Conservation (phyloP, 1,140 invertebrate genomes). For the Zaprionus davidi region DNA sequence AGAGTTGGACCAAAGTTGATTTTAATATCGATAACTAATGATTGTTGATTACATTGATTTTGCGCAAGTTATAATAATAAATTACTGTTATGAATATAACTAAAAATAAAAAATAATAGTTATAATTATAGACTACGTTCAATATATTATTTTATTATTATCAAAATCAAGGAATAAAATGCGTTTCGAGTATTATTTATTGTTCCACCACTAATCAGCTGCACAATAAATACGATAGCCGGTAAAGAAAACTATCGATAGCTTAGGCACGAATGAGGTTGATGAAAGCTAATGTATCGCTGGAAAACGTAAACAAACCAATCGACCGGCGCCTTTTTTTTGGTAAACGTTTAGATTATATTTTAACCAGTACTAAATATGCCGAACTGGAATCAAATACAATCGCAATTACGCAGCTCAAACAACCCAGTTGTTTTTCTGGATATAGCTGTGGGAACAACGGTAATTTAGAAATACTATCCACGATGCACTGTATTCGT, state of each 20-base stretch:
- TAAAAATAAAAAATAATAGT: neutral
- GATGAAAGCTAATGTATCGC: slow-evolving; percentile 25
- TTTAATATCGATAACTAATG: neutral
- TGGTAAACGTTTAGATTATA: slow-evolving; percentile 45
- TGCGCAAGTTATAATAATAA: neutral
- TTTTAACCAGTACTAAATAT: slow-evolving; percentile 84
- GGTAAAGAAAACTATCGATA: slow-evolving; percentile 45
- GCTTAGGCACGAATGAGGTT: neutral
- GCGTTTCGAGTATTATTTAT: neutral
- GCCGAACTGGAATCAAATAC: slow-evolving; percentile 96
- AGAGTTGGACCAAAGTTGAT: neutral
- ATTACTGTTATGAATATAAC: neutral
- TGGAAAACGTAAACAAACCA: slow-evolving; percentile 64
- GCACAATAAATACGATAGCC: slow-evolving; percentile 17
- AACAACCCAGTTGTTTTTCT: slow-evolving; percentile 99
- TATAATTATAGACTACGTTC: neutral
- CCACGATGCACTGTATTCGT: neutral
- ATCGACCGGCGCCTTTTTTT: slow-evolving; percentile 32
- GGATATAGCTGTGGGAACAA: slow-evolving; percentile 96
- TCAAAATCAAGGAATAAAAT: neutral
- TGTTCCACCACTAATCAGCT: slow-evolving; percentile 5
- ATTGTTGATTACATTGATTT: neutral
- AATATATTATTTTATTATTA: neutral
- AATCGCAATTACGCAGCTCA: slow-evolving; percentile 94
- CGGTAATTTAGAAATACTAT: slow-evolving; percentile 85